Conservation (phyloP, 2,113 vertebrate genomes). For the Eretmochelys imbricata region DNA sequence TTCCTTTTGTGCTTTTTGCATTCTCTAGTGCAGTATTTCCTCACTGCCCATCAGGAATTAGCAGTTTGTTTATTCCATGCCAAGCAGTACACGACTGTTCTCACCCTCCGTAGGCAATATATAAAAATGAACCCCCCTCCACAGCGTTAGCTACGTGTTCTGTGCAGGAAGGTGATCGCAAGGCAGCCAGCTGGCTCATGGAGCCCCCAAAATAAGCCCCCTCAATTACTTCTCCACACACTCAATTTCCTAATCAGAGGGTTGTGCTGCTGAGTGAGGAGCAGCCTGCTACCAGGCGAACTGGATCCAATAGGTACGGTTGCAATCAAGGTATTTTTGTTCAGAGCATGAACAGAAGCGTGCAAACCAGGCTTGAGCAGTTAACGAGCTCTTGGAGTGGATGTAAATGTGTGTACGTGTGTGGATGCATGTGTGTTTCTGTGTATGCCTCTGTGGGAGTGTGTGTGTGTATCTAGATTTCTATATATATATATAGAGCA, state of each 20-base stretch:
- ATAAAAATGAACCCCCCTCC: no score
- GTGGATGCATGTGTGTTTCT: background rate
- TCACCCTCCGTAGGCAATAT: no score
- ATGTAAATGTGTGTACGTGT: background rate
- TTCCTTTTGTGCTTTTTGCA: background rate
- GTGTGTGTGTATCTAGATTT: no score
- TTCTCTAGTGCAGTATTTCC: background rate
- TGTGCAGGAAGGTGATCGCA: background rate
- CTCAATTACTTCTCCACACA: background rate
- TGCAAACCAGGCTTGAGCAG: background rate
- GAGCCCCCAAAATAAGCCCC: background rate
- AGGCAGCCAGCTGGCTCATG: fast-evolving
- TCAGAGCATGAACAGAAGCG: background rate
- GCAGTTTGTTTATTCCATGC: no score
- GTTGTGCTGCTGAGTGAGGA: background rate
- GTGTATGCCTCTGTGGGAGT: background rate
- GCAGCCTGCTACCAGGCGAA: background rate
- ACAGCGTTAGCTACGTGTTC: background rate
- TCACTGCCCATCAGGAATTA: no score
- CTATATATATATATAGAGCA: background rate
- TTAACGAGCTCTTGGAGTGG: background rate
- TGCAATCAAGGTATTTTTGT: background rate
- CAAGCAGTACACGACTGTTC: no score
- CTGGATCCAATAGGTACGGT: no score
- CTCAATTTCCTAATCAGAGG: background rate